A percentile compares a stretch with the other conserved stretches of the same genome.
These are phyloP conservation scores for Thalassophryne amazonica DNA, from an alignment of 2,797 vertebrate species.

Conservation along the genomic window DNA sequence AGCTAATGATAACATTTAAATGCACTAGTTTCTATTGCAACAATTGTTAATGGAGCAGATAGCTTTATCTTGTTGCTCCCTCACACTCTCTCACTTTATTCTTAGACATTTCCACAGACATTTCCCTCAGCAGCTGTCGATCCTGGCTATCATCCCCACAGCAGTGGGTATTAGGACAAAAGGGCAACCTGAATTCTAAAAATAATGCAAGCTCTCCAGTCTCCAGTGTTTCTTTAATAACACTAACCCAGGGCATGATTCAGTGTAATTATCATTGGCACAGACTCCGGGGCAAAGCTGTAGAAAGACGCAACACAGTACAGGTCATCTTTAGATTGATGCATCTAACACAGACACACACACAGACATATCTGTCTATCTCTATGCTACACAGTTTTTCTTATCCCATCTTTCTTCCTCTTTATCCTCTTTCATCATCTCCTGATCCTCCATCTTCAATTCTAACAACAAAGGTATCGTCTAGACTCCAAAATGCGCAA, in stretches of 20 bases:
- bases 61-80: background rate
- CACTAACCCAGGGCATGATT: slow-evolving; percentile 24
- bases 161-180: slow-evolving; percentile 36
- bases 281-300: slow-evolving; percentile 20
- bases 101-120: slow-evolving; percentile 13
- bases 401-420: background rate
- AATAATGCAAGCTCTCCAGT: slow-evolving; percentile 36
- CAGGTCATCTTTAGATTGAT: slow-evolving; percentile 23
- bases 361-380: background rate
- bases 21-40: background rate
- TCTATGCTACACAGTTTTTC: background rate
- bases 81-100: slow-evolving; percentile 1
- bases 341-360: background rate
- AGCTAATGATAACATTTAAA: background rate
- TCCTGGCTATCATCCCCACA: slow-evolving; percentile 20
- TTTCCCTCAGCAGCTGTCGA: slow-evolving; percentile 6
- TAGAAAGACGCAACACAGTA: slow-evolving; percentile 9
- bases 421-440: too few relatives aligned
- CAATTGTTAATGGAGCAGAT: background rate
- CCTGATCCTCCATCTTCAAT: too few relatives aligned
- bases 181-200: slow-evolving; percentile 49
- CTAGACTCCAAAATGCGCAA: too few relatives aligned
- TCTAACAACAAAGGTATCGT: too few relatives aligned
- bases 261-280: slow-evolving; percentile 43
- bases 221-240: slow-evolving; percentile 34